Base-by-base conservation (phyloP, 2,113 vertebrate genomes). In the Oncorhynchus nerka region DNA sequence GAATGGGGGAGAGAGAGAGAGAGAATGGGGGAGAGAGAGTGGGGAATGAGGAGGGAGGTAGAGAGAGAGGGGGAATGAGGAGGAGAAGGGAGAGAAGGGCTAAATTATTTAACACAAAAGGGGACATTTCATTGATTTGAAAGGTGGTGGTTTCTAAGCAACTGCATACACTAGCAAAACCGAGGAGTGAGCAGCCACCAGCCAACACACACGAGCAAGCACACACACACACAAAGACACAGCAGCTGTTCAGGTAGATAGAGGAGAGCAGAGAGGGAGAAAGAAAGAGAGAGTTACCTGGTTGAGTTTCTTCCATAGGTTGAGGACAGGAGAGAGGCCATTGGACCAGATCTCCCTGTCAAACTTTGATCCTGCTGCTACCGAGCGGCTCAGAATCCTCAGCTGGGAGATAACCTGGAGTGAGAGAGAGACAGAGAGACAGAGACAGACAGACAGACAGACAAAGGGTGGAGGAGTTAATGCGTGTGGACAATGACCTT, bases 281-380 rank as follows among this genome's bases (percentile, higher is more conserved):
- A n/a, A 0, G 74, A 71, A 0, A 57, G 5, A 1, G 39, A 45
- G 45, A 55, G 92, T 79, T 83, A 98, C 98, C 97, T 98, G 96
- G 84, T 99, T 99, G 77, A 99, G 94, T 85, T 97, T 99, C 91
- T 98, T 99, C 98, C 98, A 99, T 13, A 99, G 90, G 84, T 93
- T 96, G 80, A 99, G 97, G 71, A 99, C 84, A 51, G 97, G 97
- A 72, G 97, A 98, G 70, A 99, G 94, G 70, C 97, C 96, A 79
- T 92, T 94, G 6, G 96, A 96, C 97, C 98, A 99, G 76, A 99
- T 91, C 90, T 99, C 97, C 88, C 97, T 93, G 86, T 99, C 97
- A 79, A 99, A 99, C 91, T 97, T 99, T 82, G 94, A 96, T 70
- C 95, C 97, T 32, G 96, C 93, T 48, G 95, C 94, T 59, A 96